These are phyloP conservation scores for Argyra leucocephala DNA, from an alignment of 2,888 invertebrate genomes.

Conservation along the genomic window DNA sequence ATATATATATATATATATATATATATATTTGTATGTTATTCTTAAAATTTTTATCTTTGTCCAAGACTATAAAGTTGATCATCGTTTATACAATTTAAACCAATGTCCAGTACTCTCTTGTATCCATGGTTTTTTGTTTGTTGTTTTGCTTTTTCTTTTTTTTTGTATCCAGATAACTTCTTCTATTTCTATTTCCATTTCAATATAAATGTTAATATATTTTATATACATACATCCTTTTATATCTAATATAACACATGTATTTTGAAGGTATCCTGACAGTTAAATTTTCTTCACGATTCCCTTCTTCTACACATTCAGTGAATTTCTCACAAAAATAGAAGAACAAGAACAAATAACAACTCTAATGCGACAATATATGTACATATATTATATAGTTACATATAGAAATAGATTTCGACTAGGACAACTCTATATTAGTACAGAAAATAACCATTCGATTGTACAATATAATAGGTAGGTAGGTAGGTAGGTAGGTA, in stretches of 20 bases:
- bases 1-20: neutral
- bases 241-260: neutral
- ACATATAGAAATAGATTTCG: neutral
- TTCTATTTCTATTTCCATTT: neutral
- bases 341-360: neutral
- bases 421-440: neutral
- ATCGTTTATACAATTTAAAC: neutral
- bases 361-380: neutral
- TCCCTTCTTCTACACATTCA: neutral
- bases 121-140: neutral
- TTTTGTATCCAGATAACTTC: neutral
- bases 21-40: no score
- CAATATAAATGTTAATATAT: neutral
- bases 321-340: neutral
- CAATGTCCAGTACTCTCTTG: neutral
- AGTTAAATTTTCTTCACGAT: conserved; percentile 3
- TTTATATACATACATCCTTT: neutral
- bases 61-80: no score
- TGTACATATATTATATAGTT: no score
- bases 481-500: no score
- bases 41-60: neutral
- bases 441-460: no score
- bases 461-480: no score
- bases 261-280: neutral
- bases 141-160: no score